These are phyloP conservation scores for Ectobius pallidus DNA, from an alignment of 2,888 invertebrate genomes.

Conservation along the genomic window DNA sequence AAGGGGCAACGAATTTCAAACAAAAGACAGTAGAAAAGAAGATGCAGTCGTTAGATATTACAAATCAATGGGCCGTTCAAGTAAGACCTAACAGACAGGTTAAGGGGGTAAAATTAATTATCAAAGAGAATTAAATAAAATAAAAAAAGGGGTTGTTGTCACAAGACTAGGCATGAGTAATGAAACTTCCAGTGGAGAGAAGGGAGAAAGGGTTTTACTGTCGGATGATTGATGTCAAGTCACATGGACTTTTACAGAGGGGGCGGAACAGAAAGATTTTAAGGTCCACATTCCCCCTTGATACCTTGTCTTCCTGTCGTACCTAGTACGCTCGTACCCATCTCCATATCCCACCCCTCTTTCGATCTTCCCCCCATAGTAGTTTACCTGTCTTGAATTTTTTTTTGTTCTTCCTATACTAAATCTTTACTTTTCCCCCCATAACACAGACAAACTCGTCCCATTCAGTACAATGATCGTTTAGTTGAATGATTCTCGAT, in stretches of 20 bases:
- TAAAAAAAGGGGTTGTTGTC: not conserved
- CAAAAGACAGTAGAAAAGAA: constrained; percentile 24
- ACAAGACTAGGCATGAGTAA: not conserved
- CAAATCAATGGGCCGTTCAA: not conserved
- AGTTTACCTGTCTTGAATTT: constrained; percentile 2
- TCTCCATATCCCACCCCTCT: not conserved
- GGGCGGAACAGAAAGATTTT: no score
- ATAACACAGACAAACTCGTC: not conserved
- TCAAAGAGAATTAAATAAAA: not conserved
- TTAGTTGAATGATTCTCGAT: not conserved
- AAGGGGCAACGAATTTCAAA: not conserved
- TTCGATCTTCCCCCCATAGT: not conserved
- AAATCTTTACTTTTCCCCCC: constrained; percentile 8
- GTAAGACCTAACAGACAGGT: not conserved
- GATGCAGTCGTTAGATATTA: constrained; percentile 8
- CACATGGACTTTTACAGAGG: not conserved
- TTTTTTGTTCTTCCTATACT: not conserved
- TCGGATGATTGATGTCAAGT: constrained; percentile 18
- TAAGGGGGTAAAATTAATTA: no score
- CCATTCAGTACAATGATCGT: not conserved
- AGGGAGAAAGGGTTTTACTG: not conserved
- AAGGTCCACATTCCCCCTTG: no score
- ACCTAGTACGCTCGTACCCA: constrained; percentile 29
- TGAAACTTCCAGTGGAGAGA: not conserved
- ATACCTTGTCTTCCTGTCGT: constrained; percentile 23